A percentile compares a stretch with the other conserved stretches of the same genome.
Evolutionary conservation across 2,888 invertebrate genomes (phyloP).

Genomic region (Lycophotia porphyrea): DNA sequence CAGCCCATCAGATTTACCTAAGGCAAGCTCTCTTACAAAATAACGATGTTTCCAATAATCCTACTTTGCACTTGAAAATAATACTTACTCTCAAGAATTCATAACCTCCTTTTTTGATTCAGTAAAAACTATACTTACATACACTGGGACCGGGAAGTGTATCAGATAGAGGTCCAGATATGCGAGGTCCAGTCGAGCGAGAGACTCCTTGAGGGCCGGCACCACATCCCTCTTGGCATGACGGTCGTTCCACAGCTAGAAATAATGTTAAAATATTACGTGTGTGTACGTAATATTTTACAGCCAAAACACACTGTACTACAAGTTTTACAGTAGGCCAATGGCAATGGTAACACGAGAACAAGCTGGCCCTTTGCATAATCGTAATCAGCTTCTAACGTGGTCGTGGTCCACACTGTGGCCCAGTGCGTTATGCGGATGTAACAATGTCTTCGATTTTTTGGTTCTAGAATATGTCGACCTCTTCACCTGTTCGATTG

Average conservation of each 20-base stretch:
- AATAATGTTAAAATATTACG: neutral
- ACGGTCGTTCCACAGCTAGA: constrained; percentile 80
- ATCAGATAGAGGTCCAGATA: constrained; percentile 82
- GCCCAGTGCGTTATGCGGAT: neutral
- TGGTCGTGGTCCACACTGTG: neutral
- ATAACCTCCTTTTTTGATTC: neutral
- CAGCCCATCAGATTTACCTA: neutral
- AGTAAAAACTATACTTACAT: constrained; percentile 67
- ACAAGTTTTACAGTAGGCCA: neutral
- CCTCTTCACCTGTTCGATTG: neutral
- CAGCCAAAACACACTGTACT: neutral
- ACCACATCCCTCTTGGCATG: constrained; percentile 75
- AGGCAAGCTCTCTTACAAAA: neutral
- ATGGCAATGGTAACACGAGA: neutral
- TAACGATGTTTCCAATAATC: neutral
- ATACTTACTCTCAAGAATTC: neutral
- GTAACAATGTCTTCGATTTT: neutral
- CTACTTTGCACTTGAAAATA: neutral
- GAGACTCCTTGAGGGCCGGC: constrained; percentile 77
- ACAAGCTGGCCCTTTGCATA: neutral
- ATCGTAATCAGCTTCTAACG: neutral
- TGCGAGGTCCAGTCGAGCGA: constrained; percentile 70
- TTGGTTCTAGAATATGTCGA: neutral
- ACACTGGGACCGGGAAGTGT: constrained; percentile 77
- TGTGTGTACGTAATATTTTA: no score